A percentile compares a stretch with the other conserved stretches of the same genome.
Evolutionary conservation across 2,888 invertebrate genomes (phyloP).

Genomic region (Colostygia pectinataria): DNA sequence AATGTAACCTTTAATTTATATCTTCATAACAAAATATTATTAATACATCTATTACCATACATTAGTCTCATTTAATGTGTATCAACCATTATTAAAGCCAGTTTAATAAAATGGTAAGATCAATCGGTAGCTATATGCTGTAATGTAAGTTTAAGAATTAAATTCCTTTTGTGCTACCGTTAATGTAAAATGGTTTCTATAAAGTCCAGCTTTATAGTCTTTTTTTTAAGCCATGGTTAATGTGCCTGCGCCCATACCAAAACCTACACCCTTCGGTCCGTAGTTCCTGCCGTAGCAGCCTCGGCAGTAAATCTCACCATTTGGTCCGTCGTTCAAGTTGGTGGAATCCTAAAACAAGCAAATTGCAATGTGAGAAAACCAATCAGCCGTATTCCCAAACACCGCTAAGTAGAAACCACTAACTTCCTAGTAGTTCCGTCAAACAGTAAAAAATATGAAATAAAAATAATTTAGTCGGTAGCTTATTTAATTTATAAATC

Average conservation of each 20-base stretch:
- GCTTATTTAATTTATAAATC: too few relatives aligned
- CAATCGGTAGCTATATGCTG: conserved; percentile 58
- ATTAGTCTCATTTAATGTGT: conserved; percentile 71
- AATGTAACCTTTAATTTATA: conserved; percentile 83
- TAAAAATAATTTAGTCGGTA: too few relatives aligned
- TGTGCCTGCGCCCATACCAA: conserved; percentile 95
- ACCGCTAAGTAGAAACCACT: too few relatives aligned
- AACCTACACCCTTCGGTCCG: conserved; percentile 95
- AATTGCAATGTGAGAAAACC: too few relatives aligned
- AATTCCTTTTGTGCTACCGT: conserved; percentile 74
- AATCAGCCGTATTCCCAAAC: too few relatives aligned
- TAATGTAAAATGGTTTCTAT: conserved; percentile 58
- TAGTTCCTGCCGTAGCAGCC: conserved; percentile 94
- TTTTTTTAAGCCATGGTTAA: conserved; percentile 90
- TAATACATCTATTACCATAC: conserved; percentile 55
- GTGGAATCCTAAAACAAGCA: conserved; percentile 88
- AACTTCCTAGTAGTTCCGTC: too few relatives aligned
- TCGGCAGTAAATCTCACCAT: conserved; percentile 96
- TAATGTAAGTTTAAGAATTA: conserved; percentile 51
- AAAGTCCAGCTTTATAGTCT: conserved; percentile 75
- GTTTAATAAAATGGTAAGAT: conserved; percentile 80
- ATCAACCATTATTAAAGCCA: conserved; percentile 82
- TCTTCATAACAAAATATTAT: conserved; percentile 78
- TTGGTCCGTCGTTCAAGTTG: conserved; percentile 94
- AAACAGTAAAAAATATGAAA: too few relatives aligned